A percentile compares a stretch with the other conserved stretches of the same genome.
Conservation (phyloP, 1,140 invertebrate species). For the Musca domestica region DNA sequence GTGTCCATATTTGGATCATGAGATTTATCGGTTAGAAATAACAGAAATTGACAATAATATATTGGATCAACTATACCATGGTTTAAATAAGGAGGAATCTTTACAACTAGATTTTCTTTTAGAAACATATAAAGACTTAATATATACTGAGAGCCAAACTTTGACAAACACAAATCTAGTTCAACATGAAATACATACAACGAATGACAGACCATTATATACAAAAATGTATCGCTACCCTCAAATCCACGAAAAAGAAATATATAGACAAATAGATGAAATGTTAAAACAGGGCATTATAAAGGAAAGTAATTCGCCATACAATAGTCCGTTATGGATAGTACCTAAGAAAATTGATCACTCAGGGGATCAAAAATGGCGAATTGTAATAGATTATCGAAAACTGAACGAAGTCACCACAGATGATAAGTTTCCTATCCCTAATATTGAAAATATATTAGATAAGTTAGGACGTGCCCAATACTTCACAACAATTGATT, state of each 20-base stretch:
- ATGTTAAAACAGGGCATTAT: neutral
- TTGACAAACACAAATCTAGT: neutral
- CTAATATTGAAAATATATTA: neutral
- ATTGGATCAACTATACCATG: neutral
- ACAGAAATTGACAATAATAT: too few species aligned
- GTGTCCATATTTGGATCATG: neutral
- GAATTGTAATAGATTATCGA: slow-evolving; percentile 1
- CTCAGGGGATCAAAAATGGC: neutral
- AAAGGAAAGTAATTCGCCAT: too few species aligned
- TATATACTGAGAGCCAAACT: neutral
- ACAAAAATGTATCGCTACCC: neutral
- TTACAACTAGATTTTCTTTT: too few species aligned
- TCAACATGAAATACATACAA: neutral
- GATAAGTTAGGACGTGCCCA: too few species aligned
- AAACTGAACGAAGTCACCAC: neutral
- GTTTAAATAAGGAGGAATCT: neutral
- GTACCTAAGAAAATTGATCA: neutral
- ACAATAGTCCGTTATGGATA: too few species aligned
- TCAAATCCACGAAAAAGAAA: neutral
- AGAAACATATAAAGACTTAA: too few species aligned
- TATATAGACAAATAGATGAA: neutral
- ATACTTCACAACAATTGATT: neutral
- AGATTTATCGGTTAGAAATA: too few species aligned
- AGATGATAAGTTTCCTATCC: neutral
- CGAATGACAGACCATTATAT: neutral